Evolutionary conservation across 2,888 invertebrate genomes (phyloP).

Genomic region (Mycogona germanica): DNA sequence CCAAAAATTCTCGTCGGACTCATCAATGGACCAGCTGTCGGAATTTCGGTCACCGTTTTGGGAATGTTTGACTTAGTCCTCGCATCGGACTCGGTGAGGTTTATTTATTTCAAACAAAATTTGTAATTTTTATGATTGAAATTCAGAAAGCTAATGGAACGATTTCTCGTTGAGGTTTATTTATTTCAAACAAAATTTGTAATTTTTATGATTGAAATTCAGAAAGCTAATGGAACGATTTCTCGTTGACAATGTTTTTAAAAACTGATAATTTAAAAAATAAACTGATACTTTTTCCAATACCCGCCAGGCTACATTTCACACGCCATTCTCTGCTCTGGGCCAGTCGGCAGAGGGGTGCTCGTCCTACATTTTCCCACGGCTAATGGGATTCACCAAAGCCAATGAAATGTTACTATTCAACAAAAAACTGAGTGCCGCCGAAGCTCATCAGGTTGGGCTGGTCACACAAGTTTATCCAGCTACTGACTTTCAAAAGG

Average conservation of each 20-base stretch:
- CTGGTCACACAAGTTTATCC: slow-evolving; percentile 69
- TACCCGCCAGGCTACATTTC: slow-evolving; percentile 63
- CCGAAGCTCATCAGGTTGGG: slow-evolving; percentile 62
- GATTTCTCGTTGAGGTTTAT: too few relatives aligned
- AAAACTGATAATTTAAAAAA: not conserved
- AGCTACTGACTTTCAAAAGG: slow-evolving; percentile 44
- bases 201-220: not conserved
- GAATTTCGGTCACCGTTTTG: slow-evolving; percentile 72
- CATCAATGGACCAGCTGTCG: slow-evolving; percentile 90
- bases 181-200: too few relatives aligned
- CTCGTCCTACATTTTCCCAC: slow-evolving; percentile 73
- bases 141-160: too few relatives aligned
- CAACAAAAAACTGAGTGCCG: slow-evolving; percentile 61
- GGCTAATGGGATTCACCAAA: slow-evolving; percentile 67
- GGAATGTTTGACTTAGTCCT: slow-evolving; percentile 79
- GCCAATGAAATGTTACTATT: slow-evolving; percentile 47
- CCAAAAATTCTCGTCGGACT: slow-evolving; percentile 77
- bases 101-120: too few relatives aligned
- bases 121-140: not conserved
- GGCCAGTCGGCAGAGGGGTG: slow-evolving; percentile 84
- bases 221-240: too few relatives aligned
- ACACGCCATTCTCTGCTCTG: slow-evolving; percentile 72
- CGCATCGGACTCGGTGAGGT: slow-evolving; percentile 62
- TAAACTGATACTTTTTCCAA: not conserved
- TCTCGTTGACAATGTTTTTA: too few relatives aligned